These are phyloP conservation scores for Peribatodes rhomboidaria DNA, from an alignment of 2,888 invertebrate species.

Conservation along the genomic window DNA sequence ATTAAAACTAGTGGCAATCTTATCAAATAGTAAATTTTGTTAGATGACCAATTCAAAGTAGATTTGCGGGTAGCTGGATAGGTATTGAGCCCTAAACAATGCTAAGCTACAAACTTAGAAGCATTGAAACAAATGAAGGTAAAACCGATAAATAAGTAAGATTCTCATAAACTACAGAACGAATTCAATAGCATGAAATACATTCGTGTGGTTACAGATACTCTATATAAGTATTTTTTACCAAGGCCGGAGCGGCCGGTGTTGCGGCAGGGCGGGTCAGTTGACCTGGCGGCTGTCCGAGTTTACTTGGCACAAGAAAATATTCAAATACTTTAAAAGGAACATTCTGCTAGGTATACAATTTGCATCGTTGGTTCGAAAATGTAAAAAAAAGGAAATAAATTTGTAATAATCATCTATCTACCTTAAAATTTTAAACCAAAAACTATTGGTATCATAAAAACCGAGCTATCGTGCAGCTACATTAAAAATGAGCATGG, in stretches of 20 bases:
- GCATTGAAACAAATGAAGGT: neutral
- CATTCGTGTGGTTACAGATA: constrained; percentile 1
- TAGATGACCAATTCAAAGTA: no score
- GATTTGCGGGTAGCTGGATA: no score
- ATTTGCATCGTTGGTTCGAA: constrained; percentile 2
- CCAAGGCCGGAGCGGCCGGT: constrained; percentile 12
- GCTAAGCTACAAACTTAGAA: neutral
- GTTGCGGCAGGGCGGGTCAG: constrained; percentile 46
- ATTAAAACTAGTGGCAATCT: no score
- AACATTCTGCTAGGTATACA: constrained; percentile 6
- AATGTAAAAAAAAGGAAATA: neutral
- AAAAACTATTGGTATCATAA: neutral
- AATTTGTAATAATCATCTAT: no score
- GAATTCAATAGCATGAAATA: constrained; percentile 3
- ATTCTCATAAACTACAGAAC: neutral
- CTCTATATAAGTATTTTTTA: constrained; percentile 7
- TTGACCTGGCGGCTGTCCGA: constrained; percentile 49
- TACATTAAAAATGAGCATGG: constrained; percentile 10
- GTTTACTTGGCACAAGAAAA: constrained; percentile 34
- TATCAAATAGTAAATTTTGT: no score
- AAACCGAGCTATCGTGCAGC: neutral
- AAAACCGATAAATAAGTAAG: neutral
- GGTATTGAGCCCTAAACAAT: no score
- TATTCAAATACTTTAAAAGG: constrained; percentile 14
- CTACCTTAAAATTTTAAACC: neutral